Percentiles rank a stretch among this genome's conserved stretches.
Conservation (phyloP, 2,888 invertebrate genomes). For the Frankliniella fusca region DNA sequence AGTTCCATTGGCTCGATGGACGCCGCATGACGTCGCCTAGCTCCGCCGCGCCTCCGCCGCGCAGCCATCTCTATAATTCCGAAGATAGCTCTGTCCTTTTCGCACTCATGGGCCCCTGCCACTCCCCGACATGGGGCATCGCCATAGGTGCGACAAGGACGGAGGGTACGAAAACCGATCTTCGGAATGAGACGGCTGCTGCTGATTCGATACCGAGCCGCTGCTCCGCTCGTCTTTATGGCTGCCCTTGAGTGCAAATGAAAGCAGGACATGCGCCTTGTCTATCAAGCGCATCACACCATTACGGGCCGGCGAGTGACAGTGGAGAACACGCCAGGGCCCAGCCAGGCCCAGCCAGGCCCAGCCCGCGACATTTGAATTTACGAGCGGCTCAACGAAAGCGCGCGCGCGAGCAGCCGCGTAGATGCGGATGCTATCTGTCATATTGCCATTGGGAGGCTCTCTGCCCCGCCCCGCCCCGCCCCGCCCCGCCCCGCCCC, state of each 20-base stretch:
- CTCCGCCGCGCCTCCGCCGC: background rate
- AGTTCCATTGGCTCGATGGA: background rate
- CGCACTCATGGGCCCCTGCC: too few species aligned
- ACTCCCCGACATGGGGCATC: too few species aligned
- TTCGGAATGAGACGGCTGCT: background rate
- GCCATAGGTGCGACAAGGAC: too few species aligned
- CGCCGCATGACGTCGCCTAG: background rate
- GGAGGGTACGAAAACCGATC: too few species aligned
- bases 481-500: background rate
- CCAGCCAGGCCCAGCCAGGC: too few species aligned
- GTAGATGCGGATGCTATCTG: background rate
- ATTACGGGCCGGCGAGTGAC: background rate
- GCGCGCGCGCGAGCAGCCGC: background rate
- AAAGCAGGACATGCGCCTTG: background rate
- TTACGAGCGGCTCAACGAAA: background rate
- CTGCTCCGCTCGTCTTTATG: background rate
- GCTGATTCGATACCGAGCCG: background rate
- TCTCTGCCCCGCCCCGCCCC: background rate
- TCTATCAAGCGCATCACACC: background rate
- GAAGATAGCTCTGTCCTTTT: too few species aligned
- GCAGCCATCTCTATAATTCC: too few species aligned
- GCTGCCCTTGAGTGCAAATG: conserved; percentile 14
- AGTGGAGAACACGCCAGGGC: background rate
- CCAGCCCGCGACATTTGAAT: conserved; percentile 18
- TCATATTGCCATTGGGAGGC: background rate